A percentile compares a stretch with the other conserved stretches of the same genome.
Conservation (phyloP, 2,888 invertebrate genomes). For the Kryphioiulus occultus region DNA sequence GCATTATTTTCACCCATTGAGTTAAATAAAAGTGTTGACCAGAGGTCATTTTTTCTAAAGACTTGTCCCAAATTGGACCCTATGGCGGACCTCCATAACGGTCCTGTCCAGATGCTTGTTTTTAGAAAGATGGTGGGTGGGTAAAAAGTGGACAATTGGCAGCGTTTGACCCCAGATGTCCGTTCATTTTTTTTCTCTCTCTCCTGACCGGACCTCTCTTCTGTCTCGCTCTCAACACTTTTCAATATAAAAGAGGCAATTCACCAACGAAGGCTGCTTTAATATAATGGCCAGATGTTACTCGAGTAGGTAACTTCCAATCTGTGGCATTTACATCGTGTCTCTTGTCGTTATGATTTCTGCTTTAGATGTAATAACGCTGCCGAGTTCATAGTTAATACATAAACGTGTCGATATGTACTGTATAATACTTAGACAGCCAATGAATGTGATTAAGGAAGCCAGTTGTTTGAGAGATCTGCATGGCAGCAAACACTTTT, state of each 20-base stretch:
- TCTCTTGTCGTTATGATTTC: neutral
- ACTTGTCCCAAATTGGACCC: neutral
- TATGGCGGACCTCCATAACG: neutral
- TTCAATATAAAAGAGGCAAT: slow-evolving; percentile 18
- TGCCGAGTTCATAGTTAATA: slow-evolving; percentile 18
- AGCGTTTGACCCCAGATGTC: slow-evolving; percentile 29
- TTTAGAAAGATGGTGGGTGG: slow-evolving; percentile 26
- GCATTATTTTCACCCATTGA: too few relatives aligned
- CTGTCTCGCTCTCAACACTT: slow-evolving; percentile 4
- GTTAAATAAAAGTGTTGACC: too few relatives aligned
- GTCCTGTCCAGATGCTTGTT: slow-evolving; percentile 24
- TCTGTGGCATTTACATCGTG: slow-evolving; percentile 29
- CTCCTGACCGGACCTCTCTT: neutral
- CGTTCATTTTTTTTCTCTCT: neutral
- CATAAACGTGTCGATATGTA: neutral
- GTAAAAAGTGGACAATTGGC: slow-evolving; percentile 40
- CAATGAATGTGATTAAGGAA: neutral
- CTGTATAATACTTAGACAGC: too few relatives aligned
- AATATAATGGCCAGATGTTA: slow-evolving; percentile 17
- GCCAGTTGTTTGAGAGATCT: too few relatives aligned
- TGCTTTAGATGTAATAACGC: neutral
- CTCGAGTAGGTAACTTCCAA: slow-evolving; percentile 24
- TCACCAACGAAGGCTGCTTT: neutral
- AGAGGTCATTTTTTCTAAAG: neutral
- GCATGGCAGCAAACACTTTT: too few relatives aligned